phyloP scores from a whole-genome alignment of 2,888 invertebrate genomes.

The Linnaemya tessellans region DNA sequence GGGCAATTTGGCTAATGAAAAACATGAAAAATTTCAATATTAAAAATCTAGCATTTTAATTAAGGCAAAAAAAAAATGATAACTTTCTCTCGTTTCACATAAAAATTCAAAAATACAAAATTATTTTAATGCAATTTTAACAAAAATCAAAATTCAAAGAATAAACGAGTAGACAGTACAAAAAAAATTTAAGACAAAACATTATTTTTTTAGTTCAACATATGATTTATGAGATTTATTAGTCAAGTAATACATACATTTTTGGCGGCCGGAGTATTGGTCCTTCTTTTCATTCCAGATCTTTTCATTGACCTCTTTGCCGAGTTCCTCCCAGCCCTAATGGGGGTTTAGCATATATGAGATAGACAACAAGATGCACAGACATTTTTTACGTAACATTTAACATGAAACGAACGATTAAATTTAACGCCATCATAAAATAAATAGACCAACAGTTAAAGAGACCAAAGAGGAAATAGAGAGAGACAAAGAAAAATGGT shows the following conservation, averaged over 20 bases:
- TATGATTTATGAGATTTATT: conserved; percentile 66
- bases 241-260: conserved; percentile 87
- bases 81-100: conserved; percentile 56
- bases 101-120: conserved; percentile 64
- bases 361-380: conserved; percentile 70
- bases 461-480: conserved; percentile 51
- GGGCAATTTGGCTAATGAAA: conserved; percentile 90
- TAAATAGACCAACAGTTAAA: conserved; percentile 54
- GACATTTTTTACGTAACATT: conserved; percentile 73
- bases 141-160: conserved; percentile 75
- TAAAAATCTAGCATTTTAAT: neutral
- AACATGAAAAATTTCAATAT: conserved; percentile 6
- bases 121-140: conserved; percentile 73
- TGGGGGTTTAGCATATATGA: conserved; percentile 68
- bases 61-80: neutral
- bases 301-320: conserved; percentile 93
- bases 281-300: conserved; percentile 94
- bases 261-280: conserved; percentile 94
- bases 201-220: conserved; percentile 60
- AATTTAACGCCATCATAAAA: conserved; percentile 73
- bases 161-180: conserved; percentile 41
- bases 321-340: conserved; percentile 93
- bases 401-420: conserved; percentile 78
- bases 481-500: conserved; percentile 73
- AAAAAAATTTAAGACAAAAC: conserved; percentile 5